Percentiles rank a stretch among this genome's conserved stretches.
Evolutionary conservation across 2,888 invertebrate genomes (phyloP).

Genomic region (Kuschelorhynchus macadamiae): DNA sequence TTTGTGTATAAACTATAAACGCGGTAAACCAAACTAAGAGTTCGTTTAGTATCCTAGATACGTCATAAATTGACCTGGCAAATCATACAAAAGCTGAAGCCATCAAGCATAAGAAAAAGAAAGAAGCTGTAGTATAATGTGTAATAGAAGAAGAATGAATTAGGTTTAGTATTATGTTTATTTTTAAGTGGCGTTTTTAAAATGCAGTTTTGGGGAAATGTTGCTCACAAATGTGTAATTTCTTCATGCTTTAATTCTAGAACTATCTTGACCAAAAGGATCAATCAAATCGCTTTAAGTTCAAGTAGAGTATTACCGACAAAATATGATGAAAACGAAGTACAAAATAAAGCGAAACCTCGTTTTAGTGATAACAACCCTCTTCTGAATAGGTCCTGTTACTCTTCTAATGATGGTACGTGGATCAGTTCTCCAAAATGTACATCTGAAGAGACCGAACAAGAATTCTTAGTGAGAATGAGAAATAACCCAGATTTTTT

Average conservation of each 20-base stretch:
- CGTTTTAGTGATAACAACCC: neutral
- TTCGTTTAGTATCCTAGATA: too few relatives aligned
- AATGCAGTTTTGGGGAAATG: slow-evolving; percentile 21
- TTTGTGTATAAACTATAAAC: too few relatives aligned
- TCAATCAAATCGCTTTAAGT: neutral
- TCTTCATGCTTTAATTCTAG: neutral
- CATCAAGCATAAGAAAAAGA: too few relatives aligned
- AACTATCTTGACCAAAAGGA: neutral
- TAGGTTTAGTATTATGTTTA: too few relatives aligned
- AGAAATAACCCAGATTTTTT: slow-evolving; percentile 74
- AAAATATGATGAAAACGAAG: neutral
- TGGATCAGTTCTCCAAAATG: neutral
- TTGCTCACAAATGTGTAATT: slow-evolving; percentile 16
- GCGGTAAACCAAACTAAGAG: too few relatives aligned
- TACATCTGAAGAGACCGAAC: slow-evolving; percentile 51
- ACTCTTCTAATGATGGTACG: neutral
- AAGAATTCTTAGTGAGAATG: slow-evolving; percentile 62
- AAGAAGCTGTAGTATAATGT: too few relatives aligned
- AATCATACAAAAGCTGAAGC: too few relatives aligned
- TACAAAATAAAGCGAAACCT: neutral
- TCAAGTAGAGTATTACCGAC: neutral
- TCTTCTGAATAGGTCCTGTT: neutral
- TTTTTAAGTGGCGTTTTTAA: slow-evolving; percentile 27
- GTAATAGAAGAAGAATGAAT: too few relatives aligned
- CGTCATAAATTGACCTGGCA: too few relatives aligned